Base-by-base conservation (phyloP, 2,797 vertebrate species). In the Nyctibius grandis region DNA sequence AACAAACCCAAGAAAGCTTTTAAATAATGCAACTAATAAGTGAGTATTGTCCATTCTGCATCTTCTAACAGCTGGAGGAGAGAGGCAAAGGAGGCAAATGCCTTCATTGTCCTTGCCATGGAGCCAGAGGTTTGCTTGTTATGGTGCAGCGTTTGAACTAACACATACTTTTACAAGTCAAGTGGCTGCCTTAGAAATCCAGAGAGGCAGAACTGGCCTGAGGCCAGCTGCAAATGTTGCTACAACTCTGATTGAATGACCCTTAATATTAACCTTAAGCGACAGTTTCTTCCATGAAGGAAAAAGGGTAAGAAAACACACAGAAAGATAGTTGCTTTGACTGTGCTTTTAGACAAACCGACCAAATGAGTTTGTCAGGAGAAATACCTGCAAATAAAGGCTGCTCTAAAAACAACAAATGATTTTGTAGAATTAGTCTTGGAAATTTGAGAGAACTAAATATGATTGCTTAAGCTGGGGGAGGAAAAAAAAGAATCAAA, bases 201-300 rank as follows among this genome's bases (percentile, higher is more conserved):
- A 65, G 70, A 78, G 57, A 93, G 89, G 65, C 92, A 94, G 78
- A 91, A 93, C 72, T 88, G 80, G 69, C 92, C 93, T 50, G 70
- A 90, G 88, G 95, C 80, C 88, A 95, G 44, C 70, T 84, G 61
- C 51, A 89, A 85, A 63, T 31, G 36, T 80, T 88, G 61, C 68
- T 64, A 69, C 67, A 65, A 13, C 28, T 91, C 48, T 94, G 93
- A 90, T 16, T 83, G 72, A 96, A 78, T 83, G 76, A 78, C 64
- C 85, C 68, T 85, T 83, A 75, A 89, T 57, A 85, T 92, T 95
- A 96, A 93, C 78, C 42, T 78, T 84, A 91, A 85, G n/a, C 80
- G 81, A 92, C 88, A 96, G 94, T 51, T 93, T 53, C 65, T 95
- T 74, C 79, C 65, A 82, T 92, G 83, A 69, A 84, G 56, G 44